Base-by-base conservation (phyloP, 2,888 invertebrate genomes). In the Polylopha cassiicola region DNA sequence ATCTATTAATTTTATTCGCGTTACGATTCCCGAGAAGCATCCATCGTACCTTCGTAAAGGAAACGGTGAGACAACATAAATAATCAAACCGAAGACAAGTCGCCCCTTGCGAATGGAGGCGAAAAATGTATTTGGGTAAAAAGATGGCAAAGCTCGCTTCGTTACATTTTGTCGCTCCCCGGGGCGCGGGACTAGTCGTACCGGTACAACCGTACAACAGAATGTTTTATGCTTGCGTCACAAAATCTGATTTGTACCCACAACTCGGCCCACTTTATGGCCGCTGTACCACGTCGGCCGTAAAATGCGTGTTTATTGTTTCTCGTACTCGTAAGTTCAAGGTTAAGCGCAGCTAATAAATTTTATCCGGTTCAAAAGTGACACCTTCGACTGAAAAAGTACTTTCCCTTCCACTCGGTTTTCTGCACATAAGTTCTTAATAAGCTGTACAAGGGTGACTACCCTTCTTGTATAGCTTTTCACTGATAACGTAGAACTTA, bases 121-220 rank as follows among this genome's bases (percentile, higher is more conserved):
- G 73, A 77, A 77, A 82, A 80, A 79, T 78, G 75, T 80, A 78
- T 78, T 66, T 71, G 67, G 60, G 67, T 77, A 76, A 79, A 77
- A 74, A 73, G 71, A 76, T 70, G 71, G 68, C 56, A 55, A 62
- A 66, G 65, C 61, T 58, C 58, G 75, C 74, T 84, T 85, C 84
- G 84, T 84, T 85, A 82, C 77, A 69, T 80, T 82, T 82, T 81
- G 84, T 84, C 55, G 68, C 60, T 73, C 84, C 76, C 84, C 24
- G 30, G 81, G 80, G 84, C 54, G 61, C 34, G 62, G 59, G 53
- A 60, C 61, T 66, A 63, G 53, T 58, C 57, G 51, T 60, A 57
- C 61, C 61, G 53, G 53, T 55, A 67, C 74, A 73, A 41, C 34
- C 30, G 34, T 41, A 41, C 28, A 32, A 14, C 36, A 79, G 74